Base-by-base conservation (phyloP, 2,113 vertebrate species). In the Microtus pennsylvanicus region DNA sequence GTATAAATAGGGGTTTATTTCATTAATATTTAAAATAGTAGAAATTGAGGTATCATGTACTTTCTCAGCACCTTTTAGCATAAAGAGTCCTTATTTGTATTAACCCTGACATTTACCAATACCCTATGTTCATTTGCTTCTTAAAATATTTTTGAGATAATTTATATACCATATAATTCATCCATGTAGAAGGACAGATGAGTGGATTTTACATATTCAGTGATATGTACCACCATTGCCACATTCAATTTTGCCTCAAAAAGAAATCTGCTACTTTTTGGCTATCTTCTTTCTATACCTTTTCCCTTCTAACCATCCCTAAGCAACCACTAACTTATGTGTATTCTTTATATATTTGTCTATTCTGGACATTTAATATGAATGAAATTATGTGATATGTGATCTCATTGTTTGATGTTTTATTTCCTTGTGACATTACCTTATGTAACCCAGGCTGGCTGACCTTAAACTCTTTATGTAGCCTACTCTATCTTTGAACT, bases 1-100 rank as follows among this genome's bases (percentile, higher is more conserved):
- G 38, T 82, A 22, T 22, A 86, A 69, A 12, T 97, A 96, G 70
- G 21, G 35, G 17, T 83, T 95, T 87, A 92, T 93, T 93, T 94
- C 24, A 83, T 94, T 90, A 95, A 89, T 81, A 77, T 30, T 87
- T 94, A 94, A 77, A 77, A 58, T 89, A 17, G 16, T 82, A 95
- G 72, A 93, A 94, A 93, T 13, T 82, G 74, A 63, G n/a, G 24
- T 22, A 93, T 72, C 4, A 63, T 72, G 55, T 69, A 92, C 11
- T 80, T 90, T 90, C 52, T 89, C 3, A 93, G 33, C 8, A 76
- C 24, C 50, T 90, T 94, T 93, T 50, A 91, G 55, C 26, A 70
- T 89, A 76, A 89, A 61, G 30, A 77, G 3, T 55, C 17, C 28
- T 81, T 72, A 76, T 58, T 76, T 89, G 3, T 67, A 67, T 89